phyloP scores from a whole-genome alignment of 2,888 invertebrate species.

The Sepiola atlantica region DNA sequence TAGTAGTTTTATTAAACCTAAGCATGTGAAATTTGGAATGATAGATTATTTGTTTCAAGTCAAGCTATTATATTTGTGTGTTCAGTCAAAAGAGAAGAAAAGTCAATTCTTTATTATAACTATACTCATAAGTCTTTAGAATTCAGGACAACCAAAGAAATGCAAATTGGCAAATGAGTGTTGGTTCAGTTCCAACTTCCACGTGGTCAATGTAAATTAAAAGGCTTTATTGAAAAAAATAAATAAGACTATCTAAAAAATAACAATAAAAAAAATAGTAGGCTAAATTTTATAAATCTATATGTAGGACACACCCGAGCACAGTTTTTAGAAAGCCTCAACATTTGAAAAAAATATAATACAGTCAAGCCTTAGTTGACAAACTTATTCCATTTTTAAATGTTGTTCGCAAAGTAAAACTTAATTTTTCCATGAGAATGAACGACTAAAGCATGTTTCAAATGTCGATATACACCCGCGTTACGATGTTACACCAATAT shows the following conservation, averaged over 20 bases:
- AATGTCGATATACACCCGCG: too few species aligned
- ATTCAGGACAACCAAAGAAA: not conserved
- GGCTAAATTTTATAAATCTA: too few species aligned
- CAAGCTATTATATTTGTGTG: not conserved
- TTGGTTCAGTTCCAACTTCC: not conserved
- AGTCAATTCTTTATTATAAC: not conserved
- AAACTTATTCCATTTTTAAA: too few species aligned
- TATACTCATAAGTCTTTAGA: not conserved
- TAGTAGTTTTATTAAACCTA: not conserved
- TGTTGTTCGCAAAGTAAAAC: too few species aligned
- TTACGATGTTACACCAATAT: too few species aligned
- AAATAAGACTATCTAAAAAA: not conserved
- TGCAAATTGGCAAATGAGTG: not conserved
- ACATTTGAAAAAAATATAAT: not conserved
- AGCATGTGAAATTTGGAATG: not conserved
- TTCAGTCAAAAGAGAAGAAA: not conserved
- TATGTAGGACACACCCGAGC: too few species aligned
- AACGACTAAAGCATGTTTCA: too few species aligned
- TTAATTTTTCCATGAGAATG: too few species aligned
- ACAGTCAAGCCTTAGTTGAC: too few species aligned
- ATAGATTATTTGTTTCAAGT: not conserved
- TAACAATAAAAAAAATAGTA: too few species aligned
- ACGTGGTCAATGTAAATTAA: not conserved
- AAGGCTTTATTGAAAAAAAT: not conserved
- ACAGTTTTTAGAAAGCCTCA: not conserved